Evolutionary conservation across 2,888 invertebrate genomes (phyloP).

Genomic region (Polia nebulosa): DNA sequence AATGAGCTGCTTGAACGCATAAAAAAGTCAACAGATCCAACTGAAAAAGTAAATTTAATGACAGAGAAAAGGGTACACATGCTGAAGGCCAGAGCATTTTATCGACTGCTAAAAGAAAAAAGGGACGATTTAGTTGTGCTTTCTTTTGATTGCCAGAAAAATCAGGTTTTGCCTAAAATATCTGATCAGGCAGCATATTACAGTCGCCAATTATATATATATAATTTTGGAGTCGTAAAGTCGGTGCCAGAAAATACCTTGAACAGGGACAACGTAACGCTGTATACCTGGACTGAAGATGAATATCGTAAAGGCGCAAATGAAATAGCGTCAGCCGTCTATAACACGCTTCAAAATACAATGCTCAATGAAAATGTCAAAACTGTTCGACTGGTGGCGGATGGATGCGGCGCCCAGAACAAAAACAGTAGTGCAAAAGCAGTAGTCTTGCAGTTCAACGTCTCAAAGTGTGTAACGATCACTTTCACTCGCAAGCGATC

Average conservation of each 20-base stretch:
- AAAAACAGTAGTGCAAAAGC: too few species aligned
- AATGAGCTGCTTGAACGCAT: constrained; percentile 42
- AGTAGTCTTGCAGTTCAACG: too few species aligned
- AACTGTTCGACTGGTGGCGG: not conserved
- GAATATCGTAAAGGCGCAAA: constrained; percentile 63
- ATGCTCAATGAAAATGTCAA: not conserved
- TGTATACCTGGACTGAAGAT: constrained; percentile 65
- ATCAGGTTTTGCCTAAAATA: constrained; percentile 59
- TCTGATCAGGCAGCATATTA: constrained; percentile 65
- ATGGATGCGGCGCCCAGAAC: constrained; percentile 58
- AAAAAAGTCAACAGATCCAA: constrained; percentile 25
- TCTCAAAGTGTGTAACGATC: too few species aligned
- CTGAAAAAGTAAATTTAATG: constrained; percentile 27
- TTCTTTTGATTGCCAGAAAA: too few species aligned
- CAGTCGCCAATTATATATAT: constrained; percentile 63
- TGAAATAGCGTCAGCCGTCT: constrained; percentile 64
- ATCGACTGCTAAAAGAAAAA: constrained; percentile 48
- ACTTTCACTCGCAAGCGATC: too few species aligned
- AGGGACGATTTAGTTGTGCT: constrained; percentile 41
- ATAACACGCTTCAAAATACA: constrained; percentile 30
- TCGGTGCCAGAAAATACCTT: constrained; percentile 54
- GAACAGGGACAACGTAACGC: constrained; percentile 53
- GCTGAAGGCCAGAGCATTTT: constrained; percentile 53
- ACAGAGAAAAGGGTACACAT: constrained; percentile 55
- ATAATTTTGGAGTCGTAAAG: constrained; percentile 62